Conservation (phyloP, 2,797 vertebrate genomes). For the Sparidentex hasta region DNA sequence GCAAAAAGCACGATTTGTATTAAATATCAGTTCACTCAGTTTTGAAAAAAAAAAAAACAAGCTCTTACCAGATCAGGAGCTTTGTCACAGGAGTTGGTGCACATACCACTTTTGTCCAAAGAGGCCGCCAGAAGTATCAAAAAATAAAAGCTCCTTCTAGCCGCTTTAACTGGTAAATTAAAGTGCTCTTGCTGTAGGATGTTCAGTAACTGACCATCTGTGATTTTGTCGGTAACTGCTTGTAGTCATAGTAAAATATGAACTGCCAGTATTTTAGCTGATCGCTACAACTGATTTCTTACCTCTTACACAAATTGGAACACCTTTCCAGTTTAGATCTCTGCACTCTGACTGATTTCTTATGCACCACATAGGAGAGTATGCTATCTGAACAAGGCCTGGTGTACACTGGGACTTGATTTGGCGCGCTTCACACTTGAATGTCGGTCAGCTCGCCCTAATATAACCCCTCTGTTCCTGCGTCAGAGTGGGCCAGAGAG, state of each 20-base stretch:
- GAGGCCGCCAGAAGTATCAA: no score
- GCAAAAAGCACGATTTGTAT: no score
- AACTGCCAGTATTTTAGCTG: conserved; percentile 14
- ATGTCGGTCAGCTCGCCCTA: conserved; percentile 75
- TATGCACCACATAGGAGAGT: conserved; percentile 34
- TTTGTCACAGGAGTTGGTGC: no score
- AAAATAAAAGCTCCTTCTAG: no score
- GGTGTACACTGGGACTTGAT: conserved; percentile 56
- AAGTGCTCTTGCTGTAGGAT: conserved; percentile 10
- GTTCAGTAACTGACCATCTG: conserved; percentile 27
- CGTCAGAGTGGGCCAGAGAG: conserved; percentile 70
- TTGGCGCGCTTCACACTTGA: conserved; percentile 63
- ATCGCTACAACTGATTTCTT: conserved; percentile 26
- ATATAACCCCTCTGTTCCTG: conserved; percentile 76
- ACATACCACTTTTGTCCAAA: no score
- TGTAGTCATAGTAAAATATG: conserved; percentile 7
- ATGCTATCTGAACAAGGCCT: conserved; percentile 57
- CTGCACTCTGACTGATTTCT: conserved; percentile 38
- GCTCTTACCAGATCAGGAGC: no score
- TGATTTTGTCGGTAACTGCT: conserved; percentile 13
- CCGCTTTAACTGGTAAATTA: neutral
- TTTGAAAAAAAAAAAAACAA: no score
- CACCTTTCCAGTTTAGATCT: conserved; percentile 23
- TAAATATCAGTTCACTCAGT: no score
- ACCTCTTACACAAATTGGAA: conserved; percentile 15